Evolutionary conservation across 1,140 invertebrate genomes (phyloP).

Genomic region (Drosophila trapezifrons): DNA sequence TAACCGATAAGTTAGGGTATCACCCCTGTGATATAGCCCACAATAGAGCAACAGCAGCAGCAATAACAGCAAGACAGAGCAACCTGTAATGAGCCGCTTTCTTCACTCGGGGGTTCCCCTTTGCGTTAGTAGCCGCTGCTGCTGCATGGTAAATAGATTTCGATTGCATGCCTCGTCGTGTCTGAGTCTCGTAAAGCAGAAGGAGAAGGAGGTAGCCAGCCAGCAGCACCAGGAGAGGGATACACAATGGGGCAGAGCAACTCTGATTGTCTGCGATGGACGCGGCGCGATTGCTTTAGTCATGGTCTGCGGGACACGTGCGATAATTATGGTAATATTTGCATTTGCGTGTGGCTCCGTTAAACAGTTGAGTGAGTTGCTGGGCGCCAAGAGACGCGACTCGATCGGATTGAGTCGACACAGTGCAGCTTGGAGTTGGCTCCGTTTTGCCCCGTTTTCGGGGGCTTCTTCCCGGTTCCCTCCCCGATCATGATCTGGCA

Average conservation of each 20-base stretch:
- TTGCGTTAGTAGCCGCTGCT: constrained; percentile 14
- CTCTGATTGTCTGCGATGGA: constrained; percentile 61
- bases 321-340: constrained; percentile 82
- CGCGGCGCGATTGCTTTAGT: constrained; percentile 79
- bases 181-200: constrained; percentile 33
- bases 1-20: constrained; percentile 27
- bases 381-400: constrained; percentile 62
- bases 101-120: constrained; percentile 60
- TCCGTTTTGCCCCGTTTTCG: constrained; percentile 21
- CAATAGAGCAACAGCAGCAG: constrained; percentile 22
- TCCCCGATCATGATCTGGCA: constrained; percentile 3
- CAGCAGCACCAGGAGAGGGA: neutral
- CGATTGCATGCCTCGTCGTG: constrained; percentile 70
- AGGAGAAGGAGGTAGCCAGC: neutral
- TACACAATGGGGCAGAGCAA: constrained; percentile 12
- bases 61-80: constrained; percentile 45
- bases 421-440: constrained; percentile 14
- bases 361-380: constrained; percentile 79
- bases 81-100: constrained; percentile 80
- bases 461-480: constrained; percentile 1
- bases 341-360: constrained; percentile 80
- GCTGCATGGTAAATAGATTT: constrained; percentile 80
- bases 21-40: constrained; percentile 1
- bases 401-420: constrained; percentile 17
- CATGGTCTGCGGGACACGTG: constrained; percentile 76